phyloP scores from a whole-genome alignment of 2,888 invertebrate genomes.

The Drosophila rellima region DNA sequence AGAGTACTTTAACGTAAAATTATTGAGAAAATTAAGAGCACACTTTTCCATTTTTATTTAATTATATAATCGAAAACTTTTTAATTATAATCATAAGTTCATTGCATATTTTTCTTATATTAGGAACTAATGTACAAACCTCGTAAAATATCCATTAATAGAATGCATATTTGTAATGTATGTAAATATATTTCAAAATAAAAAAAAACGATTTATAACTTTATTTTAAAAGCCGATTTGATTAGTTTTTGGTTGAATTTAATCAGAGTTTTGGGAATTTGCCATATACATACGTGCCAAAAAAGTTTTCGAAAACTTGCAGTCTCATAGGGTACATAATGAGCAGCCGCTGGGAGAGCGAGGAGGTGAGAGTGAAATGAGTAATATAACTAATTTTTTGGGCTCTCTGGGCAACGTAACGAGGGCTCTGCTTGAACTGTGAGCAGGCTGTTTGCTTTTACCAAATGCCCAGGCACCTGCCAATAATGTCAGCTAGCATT shows the following conservation, averaged over 20 bases:
- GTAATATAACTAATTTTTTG: background rate
- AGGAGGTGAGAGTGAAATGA: too few species aligned
- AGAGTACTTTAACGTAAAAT: too few species aligned
- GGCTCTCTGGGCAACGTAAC: slow-evolving; percentile 32
- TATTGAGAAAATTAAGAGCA: too few species aligned
- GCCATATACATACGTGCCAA: slow-evolving; percentile 11
- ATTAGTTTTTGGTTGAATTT: slow-evolving; percentile 16
- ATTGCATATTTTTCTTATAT: background rate
- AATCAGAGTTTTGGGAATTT: slow-evolving; percentile 14
- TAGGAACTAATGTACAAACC: background rate
- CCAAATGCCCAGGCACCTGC: slow-evolving; percentile 27
- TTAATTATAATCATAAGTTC: background rate
- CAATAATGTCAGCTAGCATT: slow-evolving; percentile 28
- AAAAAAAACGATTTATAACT: slow-evolving; percentile 1
- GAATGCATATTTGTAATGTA: too few species aligned
- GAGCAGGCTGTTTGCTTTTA: background rate
- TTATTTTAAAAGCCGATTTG: slow-evolving; percentile 9
- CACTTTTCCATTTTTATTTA: too few species aligned
- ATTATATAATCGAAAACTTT: background rate
- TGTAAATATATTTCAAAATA: background rate
- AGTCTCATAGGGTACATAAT: slow-evolving; percentile 10
- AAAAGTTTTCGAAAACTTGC: slow-evolving; percentile 20
- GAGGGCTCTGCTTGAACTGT: slow-evolving; percentile 22
- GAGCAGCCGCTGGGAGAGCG: background rate
- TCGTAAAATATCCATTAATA: too few species aligned